Conservation (phyloP, 2,113 vertebrate species). For the Xiphophorus hellerii region DNA sequence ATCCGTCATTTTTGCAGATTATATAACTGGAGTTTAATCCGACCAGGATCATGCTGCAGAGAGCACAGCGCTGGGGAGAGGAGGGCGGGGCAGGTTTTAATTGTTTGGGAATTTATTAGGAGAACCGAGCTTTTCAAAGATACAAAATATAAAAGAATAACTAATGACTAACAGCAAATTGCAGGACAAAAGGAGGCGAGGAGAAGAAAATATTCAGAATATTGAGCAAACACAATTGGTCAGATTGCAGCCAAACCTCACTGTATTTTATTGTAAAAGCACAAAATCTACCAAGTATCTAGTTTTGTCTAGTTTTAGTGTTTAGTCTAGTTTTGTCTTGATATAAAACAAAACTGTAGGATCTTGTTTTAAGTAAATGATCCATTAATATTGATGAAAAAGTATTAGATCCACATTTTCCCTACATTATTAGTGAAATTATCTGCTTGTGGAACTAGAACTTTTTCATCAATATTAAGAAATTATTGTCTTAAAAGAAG, state of each 20-base stretch:
- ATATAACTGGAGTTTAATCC: conserved; percentile 72
- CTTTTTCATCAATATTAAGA: no score
- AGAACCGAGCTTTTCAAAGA: neutral
- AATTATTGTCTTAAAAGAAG: no score
- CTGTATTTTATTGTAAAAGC: no score
- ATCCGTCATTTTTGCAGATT: conserved; percentile 43
- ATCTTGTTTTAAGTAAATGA: no score
- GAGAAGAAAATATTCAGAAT: neutral
- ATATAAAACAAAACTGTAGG: no score
- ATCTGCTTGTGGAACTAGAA: no score
- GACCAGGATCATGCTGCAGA: conserved; percentile 59
- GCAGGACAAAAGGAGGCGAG: neutral
- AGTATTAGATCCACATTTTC: no score
- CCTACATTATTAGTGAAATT: no score
- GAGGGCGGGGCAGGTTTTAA: neutral
- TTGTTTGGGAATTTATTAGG: neutral
- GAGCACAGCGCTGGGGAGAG: conserved; percentile 16
- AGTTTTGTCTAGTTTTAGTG: no score
- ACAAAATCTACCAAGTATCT: no score
- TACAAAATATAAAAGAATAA: neutral
- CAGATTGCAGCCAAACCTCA: neutral
- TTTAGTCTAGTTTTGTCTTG: no score
- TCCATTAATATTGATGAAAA: no score
- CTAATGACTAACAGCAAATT: neutral
- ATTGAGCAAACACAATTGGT: neutral